phyloP scores from a whole-genome alignment of 1,140 invertebrate genomes.

The Ptiloglossa arizonensis region DNA sequence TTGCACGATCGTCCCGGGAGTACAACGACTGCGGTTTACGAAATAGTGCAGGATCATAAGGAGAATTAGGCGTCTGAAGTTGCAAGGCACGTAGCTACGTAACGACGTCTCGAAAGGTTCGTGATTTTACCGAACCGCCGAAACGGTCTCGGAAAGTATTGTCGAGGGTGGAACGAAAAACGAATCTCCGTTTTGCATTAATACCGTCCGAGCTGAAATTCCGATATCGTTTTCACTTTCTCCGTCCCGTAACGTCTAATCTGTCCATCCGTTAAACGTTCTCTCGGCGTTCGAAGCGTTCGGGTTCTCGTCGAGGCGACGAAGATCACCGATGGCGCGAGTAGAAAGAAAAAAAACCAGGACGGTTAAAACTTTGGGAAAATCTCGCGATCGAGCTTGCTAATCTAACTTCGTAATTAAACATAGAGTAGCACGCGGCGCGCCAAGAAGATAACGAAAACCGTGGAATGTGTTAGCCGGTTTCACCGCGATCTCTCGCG shows the following conservation, averaged over 20 bases:
- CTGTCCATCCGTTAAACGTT: background rate
- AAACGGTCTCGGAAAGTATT: conserved; percentile 63
- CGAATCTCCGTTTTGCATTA: background rate
- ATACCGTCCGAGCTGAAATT: background rate
- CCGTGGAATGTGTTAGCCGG: conserved; percentile 40
- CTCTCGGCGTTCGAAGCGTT: too few species aligned
- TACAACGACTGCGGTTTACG: conserved; percentile 69
- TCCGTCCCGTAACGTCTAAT: background rate
- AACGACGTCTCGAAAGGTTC: conserved; percentile 70
- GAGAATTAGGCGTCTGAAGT: conserved; percentile 71
- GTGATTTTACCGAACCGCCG: conserved; percentile 63
- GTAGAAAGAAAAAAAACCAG: conserved; percentile 9
- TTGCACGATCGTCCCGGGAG: conserved; percentile 64
- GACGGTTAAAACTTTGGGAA: conserved; percentile 14
- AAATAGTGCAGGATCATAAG: conserved; percentile 69
- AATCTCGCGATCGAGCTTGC: conserved; percentile 27
- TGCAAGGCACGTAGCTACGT: conserved; percentile 68
- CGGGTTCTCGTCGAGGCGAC: background rate
- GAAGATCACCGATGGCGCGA: background rate
- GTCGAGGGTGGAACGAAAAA: background rate
- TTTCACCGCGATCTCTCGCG: background rate
- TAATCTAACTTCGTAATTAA: conserved; percentile 53
- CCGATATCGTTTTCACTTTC: background rate
- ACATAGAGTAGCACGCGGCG: conserved; percentile 4
- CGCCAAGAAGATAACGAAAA: conserved; percentile 42